Evolutionary conservation across 2,888 invertebrate species (phyloP).

Genomic region (Galeopsomyia nigrocyanea): DNA sequence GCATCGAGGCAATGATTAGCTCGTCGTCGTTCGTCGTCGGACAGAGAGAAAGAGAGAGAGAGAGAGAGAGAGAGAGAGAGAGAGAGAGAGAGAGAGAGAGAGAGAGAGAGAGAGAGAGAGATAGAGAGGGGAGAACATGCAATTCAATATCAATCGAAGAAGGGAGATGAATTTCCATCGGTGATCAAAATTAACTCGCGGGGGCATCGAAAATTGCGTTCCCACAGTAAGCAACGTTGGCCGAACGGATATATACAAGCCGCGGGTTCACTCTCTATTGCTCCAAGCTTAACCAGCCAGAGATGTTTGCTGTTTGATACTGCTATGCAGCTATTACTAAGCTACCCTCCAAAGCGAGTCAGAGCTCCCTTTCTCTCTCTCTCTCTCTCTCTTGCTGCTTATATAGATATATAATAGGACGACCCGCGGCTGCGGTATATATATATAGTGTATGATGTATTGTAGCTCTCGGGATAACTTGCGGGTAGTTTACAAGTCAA

Average conservation of each 20-base stretch:
- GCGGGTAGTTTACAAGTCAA: conserved; percentile 31
- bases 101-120: conserved; percentile 6
- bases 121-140: neutral
- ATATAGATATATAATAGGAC: neutral
- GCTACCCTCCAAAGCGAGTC: neutral
- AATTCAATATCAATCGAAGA: neutral
- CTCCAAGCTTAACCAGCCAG: neutral
- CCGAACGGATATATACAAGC: conserved; percentile 12
- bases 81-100: conserved; percentile 8
- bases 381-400: neutral
- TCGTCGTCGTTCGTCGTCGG: too few relatives aligned
- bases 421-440: neutral
- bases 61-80: conserved; percentile 8
- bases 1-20: too few relatives aligned
- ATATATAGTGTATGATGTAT: conserved; percentile 14
- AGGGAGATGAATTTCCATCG: conserved; percentile 8
- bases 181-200: neutral
- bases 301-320: conserved; percentile 40
- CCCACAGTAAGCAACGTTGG: conserved; percentile 10
- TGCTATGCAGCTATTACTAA: conserved; percentile 20
- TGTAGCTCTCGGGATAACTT: conserved; percentile 17
- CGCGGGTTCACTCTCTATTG: conserved; percentile 10
- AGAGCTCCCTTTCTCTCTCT: neutral
- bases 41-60: too few relatives aligned
- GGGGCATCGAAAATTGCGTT: conserved; percentile 14